phyloP scores from a whole-genome alignment of 1,140 invertebrate species.

The Tetranychus cinnabarinus region DNA sequence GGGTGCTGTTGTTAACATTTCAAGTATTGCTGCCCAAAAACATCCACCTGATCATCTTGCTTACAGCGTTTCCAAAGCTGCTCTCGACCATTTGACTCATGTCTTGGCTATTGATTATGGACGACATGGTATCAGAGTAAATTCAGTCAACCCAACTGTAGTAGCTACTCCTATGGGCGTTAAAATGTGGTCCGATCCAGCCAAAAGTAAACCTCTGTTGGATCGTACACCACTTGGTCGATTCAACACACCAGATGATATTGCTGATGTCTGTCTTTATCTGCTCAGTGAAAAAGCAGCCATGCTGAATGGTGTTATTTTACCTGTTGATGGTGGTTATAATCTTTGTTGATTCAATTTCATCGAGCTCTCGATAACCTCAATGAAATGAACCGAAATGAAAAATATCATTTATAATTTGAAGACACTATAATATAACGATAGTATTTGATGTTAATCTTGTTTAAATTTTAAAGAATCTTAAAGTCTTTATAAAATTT shows the following conservation, averaged over 20 bases:
- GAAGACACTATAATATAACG: too few species aligned
- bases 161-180: not conserved
- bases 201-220: not conserved
- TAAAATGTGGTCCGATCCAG: not conserved
- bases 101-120: not conserved
- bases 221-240: slow-evolving; percentile 17
- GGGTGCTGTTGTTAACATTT: slow-evolving; percentile 68
- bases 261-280: slow-evolving; percentile 55
- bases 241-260: slow-evolving; percentile 43
- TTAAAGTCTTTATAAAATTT: too few species aligned
- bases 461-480: too few species aligned
- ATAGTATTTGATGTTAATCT: too few species aligned
- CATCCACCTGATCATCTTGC: slow-evolving; percentile 18
- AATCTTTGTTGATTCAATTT: not conserved
- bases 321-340: slow-evolving; percentile 53
- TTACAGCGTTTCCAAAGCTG: not conserved
- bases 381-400: too few species aligned
- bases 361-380: not conserved
- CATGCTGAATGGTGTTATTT: slow-evolving; percentile 49
- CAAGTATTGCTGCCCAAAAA: slow-evolving; percentile 55
- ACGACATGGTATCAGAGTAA: not conserved
- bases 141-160: not conserved
- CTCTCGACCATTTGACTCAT: not conserved
- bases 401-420: too few species aligned
- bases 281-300: slow-evolving; percentile 48